These are phyloP conservation scores for Drosophila multiciliata DNA, from an alignment of 2,888 invertebrate genomes.

Conservation along the genomic window DNA sequence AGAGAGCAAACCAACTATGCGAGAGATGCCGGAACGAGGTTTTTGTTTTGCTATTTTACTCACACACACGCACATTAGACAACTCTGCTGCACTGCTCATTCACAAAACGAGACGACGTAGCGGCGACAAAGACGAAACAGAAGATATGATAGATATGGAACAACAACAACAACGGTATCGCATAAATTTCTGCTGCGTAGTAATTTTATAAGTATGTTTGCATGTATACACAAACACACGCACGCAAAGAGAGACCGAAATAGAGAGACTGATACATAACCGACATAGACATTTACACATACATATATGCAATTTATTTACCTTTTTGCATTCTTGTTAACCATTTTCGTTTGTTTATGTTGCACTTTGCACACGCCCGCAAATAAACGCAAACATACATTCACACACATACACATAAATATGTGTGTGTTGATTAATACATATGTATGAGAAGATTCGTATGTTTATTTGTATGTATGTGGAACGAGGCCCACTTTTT, in stretches of 20 bases:
- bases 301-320: constrained; percentile 35
- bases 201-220: constrained; percentile 68
- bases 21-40: constrained; percentile 54
- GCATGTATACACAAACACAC: constrained; percentile 23
- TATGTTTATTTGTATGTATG: constrained; percentile 36
- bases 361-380: constrained; percentile 56
- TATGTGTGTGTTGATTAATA: constrained; percentile 8
- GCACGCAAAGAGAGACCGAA: background rate
- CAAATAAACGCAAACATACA: constrained; percentile 24
- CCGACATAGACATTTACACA: constrained; percentile 7
- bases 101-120: constrained; percentile 66
- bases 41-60: constrained; percentile 62
- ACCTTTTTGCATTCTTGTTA: constrained; percentile 65
- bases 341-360: constrained; percentile 59
- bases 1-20: constrained; percentile 11
- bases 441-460: constrained; percentile 19
- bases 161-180: constrained; percentile 67
- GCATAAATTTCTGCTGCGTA: constrained; percentile 81
- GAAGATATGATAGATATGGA: constrained; percentile 79
- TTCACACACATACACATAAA: constrained; percentile 12
- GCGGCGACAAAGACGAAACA: constrained; percentile 56
- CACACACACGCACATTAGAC: constrained; percentile 53
- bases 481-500: constrained; percentile 61
- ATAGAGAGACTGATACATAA: constrained; percentile 8
- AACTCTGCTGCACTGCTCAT: constrained; percentile 58